Evolutionary conservation across 1,140 invertebrate genomes (phyloP), one percentile per base, ranked within the genome.

Genomic region (Drosophila gunungcola): DNA sequence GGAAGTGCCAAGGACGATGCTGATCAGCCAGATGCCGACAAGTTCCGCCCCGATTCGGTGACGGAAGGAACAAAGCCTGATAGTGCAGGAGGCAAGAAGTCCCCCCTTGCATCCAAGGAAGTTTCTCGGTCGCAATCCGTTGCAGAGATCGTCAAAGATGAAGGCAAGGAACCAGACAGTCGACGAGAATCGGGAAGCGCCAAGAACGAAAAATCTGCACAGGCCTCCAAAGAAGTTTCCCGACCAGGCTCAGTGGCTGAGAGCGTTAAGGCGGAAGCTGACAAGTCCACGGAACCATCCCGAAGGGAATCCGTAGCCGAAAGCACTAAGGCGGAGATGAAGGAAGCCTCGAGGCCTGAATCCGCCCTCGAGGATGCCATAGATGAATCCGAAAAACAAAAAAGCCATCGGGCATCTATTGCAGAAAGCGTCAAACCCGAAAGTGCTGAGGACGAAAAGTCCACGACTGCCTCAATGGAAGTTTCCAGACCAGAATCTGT

Each of bases 201-300:
- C 52, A n/a, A n/a, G 39, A 13, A 42, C 16, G 69, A 65, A 46
- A 78, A 42, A 6, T 11, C 32, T 0, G 63, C 39, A 0, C 7
- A 25, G 12, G 57, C 54, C n/a, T 90, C 82, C 1, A 78, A 85
- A 13, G 81, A 78, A 61, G 52, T 60, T 1, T 83, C 88, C 0
- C 46, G 79, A 4, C 74, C 76, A 6, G 73, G 53, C 41, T 91
- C 90, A 4, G 69, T 75, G 1, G 63, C 49, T 0, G 69, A 68
- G 16, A 81, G 67, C n/a, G 25, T 29, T 3, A 60, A 72, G 27
- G 55, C 39, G 11, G 72, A 73, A 36, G 16, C 57, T 2, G 51
- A 51, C 3, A 56, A 69, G 21, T 64, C 68, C 11, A 74, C 72
- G 38, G 60, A 75, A 7, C 25, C 67, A 6, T 74, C 72, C 0